A percentile compares a stretch with the other conserved stretches of the same genome.
Conservation (phyloP, 2,888 invertebrate genomes). For the Orthosia incerta region DNA sequence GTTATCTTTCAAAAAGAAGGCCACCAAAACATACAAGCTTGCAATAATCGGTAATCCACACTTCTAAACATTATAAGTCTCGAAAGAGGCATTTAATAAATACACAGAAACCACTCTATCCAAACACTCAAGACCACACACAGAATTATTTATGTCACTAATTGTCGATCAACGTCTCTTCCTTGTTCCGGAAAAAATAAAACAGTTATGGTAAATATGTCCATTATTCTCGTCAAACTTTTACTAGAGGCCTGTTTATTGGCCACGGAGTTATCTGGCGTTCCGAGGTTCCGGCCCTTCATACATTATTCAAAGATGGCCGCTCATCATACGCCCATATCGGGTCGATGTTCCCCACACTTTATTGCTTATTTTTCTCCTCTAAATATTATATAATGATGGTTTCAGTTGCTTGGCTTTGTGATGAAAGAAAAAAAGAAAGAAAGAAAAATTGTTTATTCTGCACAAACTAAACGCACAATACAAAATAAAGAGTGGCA, state of each 20-base stretch:
- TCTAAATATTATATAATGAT: conserved; percentile 72
- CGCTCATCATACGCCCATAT: conserved; percentile 78
- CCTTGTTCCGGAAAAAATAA: conserved; percentile 19
- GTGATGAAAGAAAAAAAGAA: too few relatives aligned
- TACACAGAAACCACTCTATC: neutral
- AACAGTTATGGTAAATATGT: conserved; percentile 54
- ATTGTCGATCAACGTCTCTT: conserved; percentile 1
- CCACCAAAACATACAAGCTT: too few relatives aligned
- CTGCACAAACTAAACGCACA: too few relatives aligned
- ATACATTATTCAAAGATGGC: conserved; percentile 78
- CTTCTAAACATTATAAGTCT: too few relatives aligned
- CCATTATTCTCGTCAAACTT: conserved; percentile 59
- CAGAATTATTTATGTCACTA: conserved; percentile 1
- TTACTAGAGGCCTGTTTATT: conserved; percentile 65
- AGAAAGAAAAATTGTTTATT: too few relatives aligned
- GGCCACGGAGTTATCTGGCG: conserved; percentile 64
- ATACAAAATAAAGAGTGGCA: too few relatives aligned
- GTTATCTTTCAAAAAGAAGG: too few relatives aligned
- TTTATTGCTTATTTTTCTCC: conserved; percentile 70
- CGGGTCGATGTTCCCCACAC: conserved; percentile 65
- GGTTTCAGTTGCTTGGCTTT: conserved; percentile 51
- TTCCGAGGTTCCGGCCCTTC: conserved; percentile 68
- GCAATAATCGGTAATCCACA: neutral
- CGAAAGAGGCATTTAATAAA: neutral
- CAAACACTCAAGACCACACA: neutral